These are phyloP conservation scores for Gymnocheta viridis DNA, from an alignment of 2,888 invertebrate genomes.

Conservation along the genomic window DNA sequence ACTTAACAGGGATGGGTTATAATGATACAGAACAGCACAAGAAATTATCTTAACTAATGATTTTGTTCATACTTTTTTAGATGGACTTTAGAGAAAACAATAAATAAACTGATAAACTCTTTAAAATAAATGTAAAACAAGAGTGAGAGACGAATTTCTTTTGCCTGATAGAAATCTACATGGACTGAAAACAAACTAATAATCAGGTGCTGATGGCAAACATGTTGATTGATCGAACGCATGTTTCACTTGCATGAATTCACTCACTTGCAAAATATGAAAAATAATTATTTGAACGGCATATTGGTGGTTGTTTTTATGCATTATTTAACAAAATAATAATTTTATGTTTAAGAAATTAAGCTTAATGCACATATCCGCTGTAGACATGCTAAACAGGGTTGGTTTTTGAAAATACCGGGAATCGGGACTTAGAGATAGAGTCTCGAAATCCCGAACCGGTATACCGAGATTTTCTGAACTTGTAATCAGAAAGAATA, in stretches of 20 bases:
- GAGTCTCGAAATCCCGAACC: no score
- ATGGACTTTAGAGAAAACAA: neutral
- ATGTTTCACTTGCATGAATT: neutral
- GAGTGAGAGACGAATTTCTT: constrained; percentile 14
- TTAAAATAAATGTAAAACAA: neutral
- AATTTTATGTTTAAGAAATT: no score
- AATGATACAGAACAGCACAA: neutral
- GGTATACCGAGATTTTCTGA: no score
- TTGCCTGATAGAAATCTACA: constrained; percentile 45
- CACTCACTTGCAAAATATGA: neutral
- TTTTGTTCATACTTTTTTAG: constrained; percentile 14
- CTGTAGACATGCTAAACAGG: no score
- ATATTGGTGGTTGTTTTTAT: no score
- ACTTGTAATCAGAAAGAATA: no score
- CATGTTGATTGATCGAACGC: constrained; percentile 6
- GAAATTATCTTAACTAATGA: constrained; percentile 49
- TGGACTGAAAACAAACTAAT: constrained; percentile 26
- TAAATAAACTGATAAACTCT: neutral
- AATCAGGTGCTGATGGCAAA: constrained; percentile 31
- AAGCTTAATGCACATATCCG: no score
- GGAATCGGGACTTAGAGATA: no score
- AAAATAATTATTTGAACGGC: no score
- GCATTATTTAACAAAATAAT: no score
- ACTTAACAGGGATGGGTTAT: constrained; percentile 4
- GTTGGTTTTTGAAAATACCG: no score